Conservation (phyloP, 2,113 vertebrate genomes). For the Cervus canadensis region DNA sequence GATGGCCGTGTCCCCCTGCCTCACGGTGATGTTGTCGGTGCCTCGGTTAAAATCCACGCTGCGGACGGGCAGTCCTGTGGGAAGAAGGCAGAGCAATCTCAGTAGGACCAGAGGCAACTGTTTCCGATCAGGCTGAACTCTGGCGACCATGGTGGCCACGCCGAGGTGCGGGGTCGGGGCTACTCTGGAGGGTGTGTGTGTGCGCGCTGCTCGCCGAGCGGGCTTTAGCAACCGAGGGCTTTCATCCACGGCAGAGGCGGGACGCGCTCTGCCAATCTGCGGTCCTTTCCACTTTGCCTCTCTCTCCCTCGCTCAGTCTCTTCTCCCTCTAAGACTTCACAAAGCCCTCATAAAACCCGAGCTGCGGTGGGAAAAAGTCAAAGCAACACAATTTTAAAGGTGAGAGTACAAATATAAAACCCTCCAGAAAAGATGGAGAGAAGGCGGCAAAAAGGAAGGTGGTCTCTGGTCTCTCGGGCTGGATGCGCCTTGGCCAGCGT, state of each 20-base stretch:
- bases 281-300: slow-evolving; percentile 46
- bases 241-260: neutral
- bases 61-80: slow-evolving; percentile 98
- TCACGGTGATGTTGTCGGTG: slow-evolving; percentile 99
- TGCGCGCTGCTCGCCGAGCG: slow-evolving; percentile 30
- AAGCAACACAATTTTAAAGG: slow-evolving; percentile 40
- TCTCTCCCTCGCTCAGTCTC: neutral
- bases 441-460: neutral
- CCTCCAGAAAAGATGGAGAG: slow-evolving; percentile 54
- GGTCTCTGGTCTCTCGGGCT: slow-evolving; percentile 45
- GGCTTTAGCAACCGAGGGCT: slow-evolving; percentile 39
- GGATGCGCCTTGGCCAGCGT: slow-evolving; percentile 73
- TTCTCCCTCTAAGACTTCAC: slow-evolving; percentile 57
- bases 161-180: slow-evolving; percentile 64
- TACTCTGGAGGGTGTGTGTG: slow-evolving; percentile 45
- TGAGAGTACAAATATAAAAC: slow-evolving; percentile 47
- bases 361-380: slow-evolving; percentile 29
- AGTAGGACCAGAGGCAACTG: slow-evolving; percentile 95
- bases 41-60: slow-evolving; percentile 98
- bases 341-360: slow-evolving; percentile 51
- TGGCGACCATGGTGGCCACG: slow-evolving; percentile 89
- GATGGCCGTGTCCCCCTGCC: slow-evolving; percentile 97
- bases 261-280: neutral
- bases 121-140: slow-evolving; percentile 91
- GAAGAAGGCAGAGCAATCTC: slow-evolving; percentile 98